Conservation (phyloP, 2,888 invertebrate genomes). For the Lasioglossum morio region DNA sequence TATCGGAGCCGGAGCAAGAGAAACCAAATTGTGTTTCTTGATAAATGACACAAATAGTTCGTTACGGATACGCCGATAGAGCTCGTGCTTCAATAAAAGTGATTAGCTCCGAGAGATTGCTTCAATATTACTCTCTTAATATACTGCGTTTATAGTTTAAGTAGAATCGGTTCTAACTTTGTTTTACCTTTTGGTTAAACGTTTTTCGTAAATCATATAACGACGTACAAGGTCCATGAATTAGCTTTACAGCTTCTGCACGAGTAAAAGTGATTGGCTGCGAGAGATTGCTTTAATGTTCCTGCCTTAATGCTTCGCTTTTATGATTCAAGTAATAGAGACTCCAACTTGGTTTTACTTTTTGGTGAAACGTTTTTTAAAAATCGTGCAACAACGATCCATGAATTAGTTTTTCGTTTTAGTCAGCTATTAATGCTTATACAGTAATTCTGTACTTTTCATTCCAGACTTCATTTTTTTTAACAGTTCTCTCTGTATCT, state of each 20-base stretch:
- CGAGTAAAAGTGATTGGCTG: neutral
- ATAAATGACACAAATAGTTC: neutral
- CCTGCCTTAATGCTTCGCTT: neutral
- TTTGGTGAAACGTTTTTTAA: neutral
- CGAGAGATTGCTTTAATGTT: neutral
- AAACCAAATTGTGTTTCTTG: neutral
- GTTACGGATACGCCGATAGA: neutral
- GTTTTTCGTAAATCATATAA: neutral
- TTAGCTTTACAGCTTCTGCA: neutral
- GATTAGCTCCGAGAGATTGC: neutral
- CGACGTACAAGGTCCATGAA: neutral
- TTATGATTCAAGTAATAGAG: neutral
- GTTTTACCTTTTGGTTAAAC: neutral
- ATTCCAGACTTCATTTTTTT: neutral
- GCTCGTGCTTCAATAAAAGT: slow-evolving; percentile 2
- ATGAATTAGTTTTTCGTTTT: neutral
- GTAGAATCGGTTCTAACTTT: neutral
- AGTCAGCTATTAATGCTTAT: too few species aligned
- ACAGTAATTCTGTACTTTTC: too few species aligned
- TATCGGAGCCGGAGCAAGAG: neutral
- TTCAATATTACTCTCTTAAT: neutral
- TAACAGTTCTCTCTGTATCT: too few species aligned
- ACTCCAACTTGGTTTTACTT: neutral
- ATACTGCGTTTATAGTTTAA: neutral
- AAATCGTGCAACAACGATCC: neutral